phyloP scores from a whole-genome alignment of 2,888 invertebrate genomes.

The Cheilosia vernalis region DNA sequence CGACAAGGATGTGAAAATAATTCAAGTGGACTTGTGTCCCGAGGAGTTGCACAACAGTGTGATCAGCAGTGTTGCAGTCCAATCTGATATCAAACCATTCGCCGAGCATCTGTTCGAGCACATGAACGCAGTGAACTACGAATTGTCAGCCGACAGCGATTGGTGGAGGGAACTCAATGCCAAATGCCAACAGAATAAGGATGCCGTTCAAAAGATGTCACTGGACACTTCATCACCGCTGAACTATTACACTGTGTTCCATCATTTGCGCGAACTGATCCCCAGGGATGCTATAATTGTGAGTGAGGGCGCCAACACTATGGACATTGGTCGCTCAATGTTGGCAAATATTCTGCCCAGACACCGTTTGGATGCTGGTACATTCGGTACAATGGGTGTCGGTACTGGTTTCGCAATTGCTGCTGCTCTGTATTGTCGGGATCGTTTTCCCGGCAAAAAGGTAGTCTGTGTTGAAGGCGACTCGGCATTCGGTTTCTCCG shows the following conservation, averaged over 20 bases:
- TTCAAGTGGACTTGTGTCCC: constrained; percentile 94
- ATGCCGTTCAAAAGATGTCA: constrained; percentile 88
- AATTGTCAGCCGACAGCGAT: constrained; percentile 84
- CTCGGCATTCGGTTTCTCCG: constrained; percentile 98
- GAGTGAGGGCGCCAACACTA: constrained; percentile 99
- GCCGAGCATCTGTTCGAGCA: constrained; percentile 86
- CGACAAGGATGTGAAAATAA: constrained; percentile 91
- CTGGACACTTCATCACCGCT: constrained; percentile 89
- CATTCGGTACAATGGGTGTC: constrained; percentile 98
- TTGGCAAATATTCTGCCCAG: constrained; percentile 92
- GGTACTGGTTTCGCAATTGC: constrained; percentile 96
- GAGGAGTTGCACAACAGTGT: constrained; percentile 98
- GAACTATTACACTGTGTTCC: constrained; percentile 97
- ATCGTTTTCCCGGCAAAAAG: constrained; percentile 90
- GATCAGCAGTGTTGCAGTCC: constrained; percentile 90
- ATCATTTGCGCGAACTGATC: constrained; percentile 89
- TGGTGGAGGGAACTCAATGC: constrained; percentile 92
- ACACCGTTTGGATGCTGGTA: constrained; percentile 96
- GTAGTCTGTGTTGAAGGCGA: constrained; percentile 98
- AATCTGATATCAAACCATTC: constrained; percentile 92
- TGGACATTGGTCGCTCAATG: constrained; percentile 98
- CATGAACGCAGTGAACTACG: constrained; percentile 86
- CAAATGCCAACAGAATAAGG: constrained; percentile 90
- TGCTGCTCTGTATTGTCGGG: constrained; percentile 94
- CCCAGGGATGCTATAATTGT: constrained; percentile 95